Conservation (phyloP, 2,888 invertebrate species). For the Agapostemon virescens region DNA sequence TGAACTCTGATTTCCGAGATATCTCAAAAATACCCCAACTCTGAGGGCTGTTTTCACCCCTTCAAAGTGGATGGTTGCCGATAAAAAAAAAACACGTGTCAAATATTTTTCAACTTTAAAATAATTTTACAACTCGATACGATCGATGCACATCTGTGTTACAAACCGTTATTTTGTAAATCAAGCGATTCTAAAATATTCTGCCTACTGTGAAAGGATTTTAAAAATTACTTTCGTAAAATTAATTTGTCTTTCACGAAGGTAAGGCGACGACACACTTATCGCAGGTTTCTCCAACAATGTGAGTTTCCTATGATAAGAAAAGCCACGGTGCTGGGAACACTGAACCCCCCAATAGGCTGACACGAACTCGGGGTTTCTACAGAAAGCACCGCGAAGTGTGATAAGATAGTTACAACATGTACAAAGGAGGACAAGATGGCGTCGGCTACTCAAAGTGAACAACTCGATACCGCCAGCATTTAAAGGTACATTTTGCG, state of each 20-base stretch:
- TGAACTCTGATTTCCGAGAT: too few relatives aligned
- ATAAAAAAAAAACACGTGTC: too few relatives aligned
- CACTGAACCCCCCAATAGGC: not conserved
- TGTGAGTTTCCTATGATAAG: not conserved
- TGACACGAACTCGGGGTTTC: not conserved
- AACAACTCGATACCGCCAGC: not conserved
- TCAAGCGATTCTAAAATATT: too few relatives aligned
- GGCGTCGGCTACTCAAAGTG: slow-evolving; percentile 44
- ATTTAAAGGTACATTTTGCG: not conserved
- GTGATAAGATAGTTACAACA: slow-evolving; percentile 56
- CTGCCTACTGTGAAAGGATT: too few relatives aligned
- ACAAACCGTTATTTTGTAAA: too few relatives aligned
- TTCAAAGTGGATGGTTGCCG: too few relatives aligned
- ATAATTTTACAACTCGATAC: too few relatives aligned
- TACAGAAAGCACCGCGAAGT: slow-evolving; percentile 52
- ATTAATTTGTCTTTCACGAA: not conserved
- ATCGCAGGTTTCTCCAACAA: not conserved
- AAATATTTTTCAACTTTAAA: too few relatives aligned
- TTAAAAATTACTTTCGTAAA: not conserved
- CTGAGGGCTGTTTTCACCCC: too few relatives aligned
- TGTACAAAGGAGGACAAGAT: slow-evolving; percentile 29
- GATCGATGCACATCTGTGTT: too few relatives aligned
- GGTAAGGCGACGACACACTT: not conserved
- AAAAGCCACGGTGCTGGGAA: not conserved
- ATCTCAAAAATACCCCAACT: too few relatives aligned